phyloP scores from a whole-genome alignment of 1,140 invertebrate species.

The Saccostrea echinata region DNA sequence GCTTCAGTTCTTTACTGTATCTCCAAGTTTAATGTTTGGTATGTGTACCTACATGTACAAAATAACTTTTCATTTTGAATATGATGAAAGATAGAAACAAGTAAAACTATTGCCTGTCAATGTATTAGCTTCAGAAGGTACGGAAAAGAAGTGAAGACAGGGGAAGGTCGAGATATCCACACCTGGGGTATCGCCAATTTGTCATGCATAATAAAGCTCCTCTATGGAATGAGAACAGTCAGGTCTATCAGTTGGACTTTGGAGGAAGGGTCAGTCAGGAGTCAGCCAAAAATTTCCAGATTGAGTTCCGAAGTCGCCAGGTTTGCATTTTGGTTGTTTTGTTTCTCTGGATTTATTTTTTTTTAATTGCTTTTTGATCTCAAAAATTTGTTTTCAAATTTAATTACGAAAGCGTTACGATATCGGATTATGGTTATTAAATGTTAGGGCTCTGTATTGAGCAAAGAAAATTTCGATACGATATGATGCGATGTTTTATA shows the following conservation, averaged over 20 bases:
- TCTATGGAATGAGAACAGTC: slow-evolving; percentile 99
- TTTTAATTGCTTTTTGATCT: too few relatives aligned
- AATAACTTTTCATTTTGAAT: too few relatives aligned
- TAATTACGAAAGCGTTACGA: too few relatives aligned
- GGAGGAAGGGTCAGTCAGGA: slow-evolving; percentile 99
- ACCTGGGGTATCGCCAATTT: slow-evolving; percentile 81
- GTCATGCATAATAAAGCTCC: slow-evolving; percentile 99
- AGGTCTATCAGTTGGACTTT: slow-evolving; percentile 99
- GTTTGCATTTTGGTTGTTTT: slow-evolving; percentile 81
- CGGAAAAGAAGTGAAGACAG: slow-evolving; percentile 59
- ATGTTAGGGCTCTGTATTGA: too few relatives aligned
- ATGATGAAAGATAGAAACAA: not conserved
- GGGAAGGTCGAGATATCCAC: slow-evolving; percentile 41
- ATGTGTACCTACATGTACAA: too few relatives aligned
- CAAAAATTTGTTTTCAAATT: not conserved
- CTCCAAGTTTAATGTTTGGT: too few relatives aligned
- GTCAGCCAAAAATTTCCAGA: slow-evolving; percentile 99
- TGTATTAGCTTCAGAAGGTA: slow-evolving; percentile 59
- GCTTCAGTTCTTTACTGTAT: not conserved
- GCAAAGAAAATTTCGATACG: too few relatives aligned
- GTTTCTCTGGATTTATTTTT: too few relatives aligned
- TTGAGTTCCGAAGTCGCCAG: slow-evolving; percentile 98
- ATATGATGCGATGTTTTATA: too few relatives aligned
- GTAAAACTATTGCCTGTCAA: not conserved
- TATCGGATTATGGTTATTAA: too few relatives aligned